Percentiles rank a stretch among this genome's conserved stretches.
phyloP scores from a whole-genome alignment of 2,113 vertebrate species.

The Anseranas semipalmata region DNA sequence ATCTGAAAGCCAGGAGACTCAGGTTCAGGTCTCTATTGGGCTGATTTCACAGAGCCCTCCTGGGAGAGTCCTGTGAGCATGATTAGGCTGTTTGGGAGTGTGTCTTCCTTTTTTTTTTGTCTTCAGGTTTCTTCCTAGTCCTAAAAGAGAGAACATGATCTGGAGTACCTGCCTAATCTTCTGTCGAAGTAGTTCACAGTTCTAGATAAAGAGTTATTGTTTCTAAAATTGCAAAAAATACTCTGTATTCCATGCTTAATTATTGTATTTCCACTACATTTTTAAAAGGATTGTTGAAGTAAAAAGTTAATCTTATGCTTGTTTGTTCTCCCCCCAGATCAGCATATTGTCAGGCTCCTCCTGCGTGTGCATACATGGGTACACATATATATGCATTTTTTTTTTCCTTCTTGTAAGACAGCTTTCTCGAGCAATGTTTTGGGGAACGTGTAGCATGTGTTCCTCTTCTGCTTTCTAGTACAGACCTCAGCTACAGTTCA shows the following conservation, averaged over 20 bases:
- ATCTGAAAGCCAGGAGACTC: neutral
- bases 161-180: neutral
- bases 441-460: neutral
- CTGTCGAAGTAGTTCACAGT: neutral
- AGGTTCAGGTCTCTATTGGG: neutral
- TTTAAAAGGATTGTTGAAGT: neutral
- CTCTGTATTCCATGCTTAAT: neutral
- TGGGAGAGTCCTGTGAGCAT: neutral
- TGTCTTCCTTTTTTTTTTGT: neutral
- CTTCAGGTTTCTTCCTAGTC: neutral
- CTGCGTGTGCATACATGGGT: no score
- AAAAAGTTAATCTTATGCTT: neutral
- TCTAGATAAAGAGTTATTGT: neutral
- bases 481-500: neutral
- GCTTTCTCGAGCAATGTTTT: neutral
- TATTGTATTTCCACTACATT: neutral
- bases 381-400: fast-evolving
- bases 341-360: neutral
- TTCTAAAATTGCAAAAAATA: neutral
- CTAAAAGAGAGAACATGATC: neutral
- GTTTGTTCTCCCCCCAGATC: neutral
- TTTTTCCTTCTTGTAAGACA: neutral
- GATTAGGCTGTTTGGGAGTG: neutral
- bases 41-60: neutral
- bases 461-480: neutral